These are phyloP conservation scores for Panzeria rudis DNA, from an alignment of 2,888 invertebrate genomes.

Conservation along the genomic window DNA sequence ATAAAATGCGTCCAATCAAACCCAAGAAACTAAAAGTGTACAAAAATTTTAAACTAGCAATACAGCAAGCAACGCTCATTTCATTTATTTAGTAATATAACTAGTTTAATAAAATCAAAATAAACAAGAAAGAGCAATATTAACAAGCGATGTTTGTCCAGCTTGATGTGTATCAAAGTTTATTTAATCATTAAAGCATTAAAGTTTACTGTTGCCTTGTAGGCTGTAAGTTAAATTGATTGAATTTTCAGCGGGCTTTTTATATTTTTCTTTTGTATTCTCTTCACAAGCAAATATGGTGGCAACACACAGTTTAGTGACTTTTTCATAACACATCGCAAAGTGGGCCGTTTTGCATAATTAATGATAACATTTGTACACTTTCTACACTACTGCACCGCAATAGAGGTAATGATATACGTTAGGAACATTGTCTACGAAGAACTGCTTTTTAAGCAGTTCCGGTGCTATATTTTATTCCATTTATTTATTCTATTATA, in stretches of 20 bases:
- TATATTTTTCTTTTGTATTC: background rate
- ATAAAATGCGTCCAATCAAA: conserved; percentile 28
- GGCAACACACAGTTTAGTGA: no score
- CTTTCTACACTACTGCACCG: no score
- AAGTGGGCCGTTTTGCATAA: no score
- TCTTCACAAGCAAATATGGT: no score
- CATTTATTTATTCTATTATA: no score
- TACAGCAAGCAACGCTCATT: background rate
- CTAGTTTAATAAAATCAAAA: background rate
- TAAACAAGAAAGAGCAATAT: background rate
- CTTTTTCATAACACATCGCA: no score
- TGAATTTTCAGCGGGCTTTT: background rate
- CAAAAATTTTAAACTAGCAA: conserved; percentile 3
- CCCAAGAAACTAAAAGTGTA: conserved; percentile 15
- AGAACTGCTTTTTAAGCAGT: no score
- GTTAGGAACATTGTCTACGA: no score
- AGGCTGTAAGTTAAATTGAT: background rate
- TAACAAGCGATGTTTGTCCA: background rate
- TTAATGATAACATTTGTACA: no score
- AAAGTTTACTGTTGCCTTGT: background rate
- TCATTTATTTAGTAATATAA: background rate
- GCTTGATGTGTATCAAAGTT: background rate
- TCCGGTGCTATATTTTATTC: no score
- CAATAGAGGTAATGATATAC: no score
- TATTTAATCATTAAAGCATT: no score